Base-by-base conservation (phyloP, 2,797 vertebrate species). In the Semaprochilodus insignis region DNA sequence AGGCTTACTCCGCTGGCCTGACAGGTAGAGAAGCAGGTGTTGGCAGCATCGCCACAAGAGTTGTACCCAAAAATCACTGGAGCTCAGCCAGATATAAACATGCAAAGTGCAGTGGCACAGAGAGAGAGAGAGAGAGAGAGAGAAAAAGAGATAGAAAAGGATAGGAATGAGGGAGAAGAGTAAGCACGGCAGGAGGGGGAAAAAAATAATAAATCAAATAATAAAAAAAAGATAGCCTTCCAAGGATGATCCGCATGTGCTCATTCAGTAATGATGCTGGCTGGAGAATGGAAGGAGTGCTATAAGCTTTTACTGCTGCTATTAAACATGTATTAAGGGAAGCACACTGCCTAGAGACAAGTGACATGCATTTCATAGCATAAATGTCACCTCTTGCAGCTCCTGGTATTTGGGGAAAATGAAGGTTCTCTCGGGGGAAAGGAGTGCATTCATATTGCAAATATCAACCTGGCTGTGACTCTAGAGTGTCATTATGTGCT, bases 251-350 rank as follows among this genome's bases (percentile, higher is more conserved):
- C 85, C 23, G 70, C 63, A 62, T 80, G 72, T 82, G 84, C 91
- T 92, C 89, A 89, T 93, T 85, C 89, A 91, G 92, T 93, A 94
- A 93, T 93, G 90, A 94, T 93, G 90, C 88, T 74, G 87, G 77
- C 85, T 86, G 87, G 88, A 93, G 89, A 91, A 91, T 87, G 83
- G 87, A 81, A 89, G 87, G 54, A n/a, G 57, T 82, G 88, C 92
- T 90, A 86, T 89, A 89, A 81, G 91, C 90, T 92, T 91, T 93
- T 90, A 92, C 85, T 48, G 80, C 55, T 67, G 71, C 76, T 89
- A 89, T 89, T 87, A 89, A 89, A 88, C 85, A 85, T 89, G 85
- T 83, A 88, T 87, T 88, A 86, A 60, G 79, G 78, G 74, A 86
- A 74, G 66, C 76, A 82, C 51, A 77, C 62, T 15, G 76, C 81